Evolutionary conservation across 2,888 invertebrate species (phyloP).

Genomic region (Apotomis capreana): DNA sequence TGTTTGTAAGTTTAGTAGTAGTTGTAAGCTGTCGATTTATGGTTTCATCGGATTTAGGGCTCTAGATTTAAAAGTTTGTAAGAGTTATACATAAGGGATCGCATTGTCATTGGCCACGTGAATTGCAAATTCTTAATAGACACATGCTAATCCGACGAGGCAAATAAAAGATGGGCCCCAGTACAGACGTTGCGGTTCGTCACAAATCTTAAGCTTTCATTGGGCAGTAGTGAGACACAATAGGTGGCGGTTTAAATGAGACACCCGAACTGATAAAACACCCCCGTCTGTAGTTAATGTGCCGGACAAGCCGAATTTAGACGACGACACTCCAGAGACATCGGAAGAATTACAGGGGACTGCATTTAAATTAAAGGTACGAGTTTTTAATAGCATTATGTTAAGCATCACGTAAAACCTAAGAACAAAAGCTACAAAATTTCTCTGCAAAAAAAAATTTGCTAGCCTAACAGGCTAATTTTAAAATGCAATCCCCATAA

Average conservation of each 20-base stretch:
- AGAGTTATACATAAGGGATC: not conserved
- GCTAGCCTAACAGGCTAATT: too few species aligned
- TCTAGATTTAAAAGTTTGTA: not conserved
- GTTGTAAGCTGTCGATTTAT: slow-evolving; percentile 43
- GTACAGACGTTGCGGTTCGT: slow-evolving; percentile 37
- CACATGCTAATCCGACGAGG: not conserved
- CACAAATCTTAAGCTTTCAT: slow-evolving; percentile 52
- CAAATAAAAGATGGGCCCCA: slow-evolving; percentile 34
- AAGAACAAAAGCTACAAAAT: too few species aligned
- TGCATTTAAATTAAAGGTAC: slow-evolving; percentile 23
- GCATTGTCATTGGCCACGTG: not conserved
- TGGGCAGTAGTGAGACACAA: slow-evolving; percentile 64
- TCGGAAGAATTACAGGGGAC: slow-evolving; percentile 20
- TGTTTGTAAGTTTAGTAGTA: slow-evolving; percentile 45
- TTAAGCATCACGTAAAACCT: too few species aligned
- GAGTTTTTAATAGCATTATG: slow-evolving; percentile 6
- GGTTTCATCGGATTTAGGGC: slow-evolving; percentile 18
- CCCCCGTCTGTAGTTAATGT: slow-evolving; percentile 79
- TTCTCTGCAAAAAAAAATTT: too few species aligned
- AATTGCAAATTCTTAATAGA: not conserved
- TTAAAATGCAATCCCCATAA: too few species aligned
- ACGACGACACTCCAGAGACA: slow-evolving; percentile 59
- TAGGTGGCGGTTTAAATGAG: slow-evolving; percentile 76
- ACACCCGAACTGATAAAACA: slow-evolving; percentile 68
- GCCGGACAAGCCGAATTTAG: slow-evolving; percentile 74